Conservation (phyloP, 2,797 vertebrate genomes). For the Oreonectes daqikongensis region DNA sequence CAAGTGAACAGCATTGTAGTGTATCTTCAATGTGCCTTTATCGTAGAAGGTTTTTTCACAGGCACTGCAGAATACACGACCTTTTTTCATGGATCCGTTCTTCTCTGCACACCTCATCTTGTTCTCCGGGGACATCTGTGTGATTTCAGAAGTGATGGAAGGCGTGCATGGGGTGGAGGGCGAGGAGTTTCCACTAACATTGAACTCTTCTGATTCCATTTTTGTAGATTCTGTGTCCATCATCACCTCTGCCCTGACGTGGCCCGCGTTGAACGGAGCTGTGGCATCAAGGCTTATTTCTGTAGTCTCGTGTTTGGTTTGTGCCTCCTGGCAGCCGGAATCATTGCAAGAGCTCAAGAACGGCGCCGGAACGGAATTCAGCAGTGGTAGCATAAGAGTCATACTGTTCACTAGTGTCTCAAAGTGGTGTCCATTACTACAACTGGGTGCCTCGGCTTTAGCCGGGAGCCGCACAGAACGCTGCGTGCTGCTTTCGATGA, state of each 20-base stretch:
- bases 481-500: conserved; percentile 90
- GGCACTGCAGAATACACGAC: conserved; percentile 93
- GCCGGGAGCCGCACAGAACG: conserved; percentile 71
- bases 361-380: conserved; percentile 87
- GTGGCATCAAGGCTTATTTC: conserved; percentile 58
- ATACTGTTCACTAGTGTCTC: conserved; percentile 94
- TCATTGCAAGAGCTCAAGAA: conserved; percentile 85
- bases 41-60: conserved; percentile 99
- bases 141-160: conserved; percentile 82
- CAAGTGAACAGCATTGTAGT: conserved; percentile 97
- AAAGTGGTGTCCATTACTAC: conserved; percentile 86
- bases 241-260: conserved; percentile 75
- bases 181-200: conserved; percentile 78
- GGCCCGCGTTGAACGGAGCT: conserved; percentile 77
- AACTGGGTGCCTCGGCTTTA: conserved; percentile 82
- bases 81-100: conserved; percentile 84
- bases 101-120: conserved; percentile 83
- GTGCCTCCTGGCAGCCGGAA: conserved; percentile 75
- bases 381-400: conserved; percentile 93
- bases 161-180: conserved; percentile 81
- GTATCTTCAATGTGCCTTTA: conserved; percentile 98
- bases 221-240: conserved; percentile 73
- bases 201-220: conserved; percentile 82
- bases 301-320: conserved; percentile 67
- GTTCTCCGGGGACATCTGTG: conserved; percentile 83